Evolutionary conservation across 2,797 vertebrate genomes (phyloP), one percentile per base, ranked within the genome.

Genomic region (Prunella strophiata): DNA sequence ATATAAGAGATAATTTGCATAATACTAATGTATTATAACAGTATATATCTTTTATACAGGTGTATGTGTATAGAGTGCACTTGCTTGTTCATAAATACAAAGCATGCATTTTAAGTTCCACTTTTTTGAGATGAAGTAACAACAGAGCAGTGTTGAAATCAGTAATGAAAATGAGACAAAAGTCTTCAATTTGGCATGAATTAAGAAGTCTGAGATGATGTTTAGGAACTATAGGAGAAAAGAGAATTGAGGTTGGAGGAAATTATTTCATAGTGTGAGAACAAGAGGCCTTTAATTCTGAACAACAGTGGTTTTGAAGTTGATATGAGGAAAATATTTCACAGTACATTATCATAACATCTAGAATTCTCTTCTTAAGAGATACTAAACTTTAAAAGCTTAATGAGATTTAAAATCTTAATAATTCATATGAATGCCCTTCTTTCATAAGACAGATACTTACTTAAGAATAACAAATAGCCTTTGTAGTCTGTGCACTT

Each of bases 381-480:
- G 9, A 40, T 82, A 11, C 8, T 42, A 9, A 70, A 72, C 14
- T 92, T 84, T 82, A 42, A 92, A 87, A 76, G 32, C 50, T 71
- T 71, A 34, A 14, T 63, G 34, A 17, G 87, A 47, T 81, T 94
- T 91, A 65, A 83, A 77, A 40, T 38, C 51, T 57, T 82, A 76
- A 54, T 34, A 85, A 67, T 89, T 89, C 45, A 16, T 74, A 32
- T 88, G 57, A 95, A 72, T 88, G 61, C 52, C 45, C 13, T 74
- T 86, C 74, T 89, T 93, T 92, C 34, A 29, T 77, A 77, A 88
- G 42, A 14, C 38, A 58, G 0, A 54, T 83, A 65, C 72, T 82
- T 92, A 73, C 73, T 88, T 68, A 55, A 72, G 63, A 73, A 42
- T 76, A 89, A 87, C 67, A 91, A 91, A 74, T 70, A 70, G 61